Base-by-base conservation (phyloP, 2,797 vertebrate species). In the Gambusia yucatana region DNA sequence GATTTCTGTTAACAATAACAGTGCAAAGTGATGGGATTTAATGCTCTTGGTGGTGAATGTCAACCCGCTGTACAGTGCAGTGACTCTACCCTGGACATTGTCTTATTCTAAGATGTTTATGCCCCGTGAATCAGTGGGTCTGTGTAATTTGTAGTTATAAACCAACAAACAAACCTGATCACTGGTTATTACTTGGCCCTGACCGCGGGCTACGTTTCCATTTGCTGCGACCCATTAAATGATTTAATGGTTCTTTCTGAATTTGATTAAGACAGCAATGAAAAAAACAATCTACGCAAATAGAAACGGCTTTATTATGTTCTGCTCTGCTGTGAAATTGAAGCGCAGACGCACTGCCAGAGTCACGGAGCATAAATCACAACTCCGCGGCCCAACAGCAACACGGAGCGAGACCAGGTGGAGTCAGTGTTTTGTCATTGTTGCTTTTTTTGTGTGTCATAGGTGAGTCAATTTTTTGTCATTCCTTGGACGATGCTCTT, bases 301-400 rank as follows among this genome's bases (percentile, higher is more conserved):
- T 67, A 46, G 14, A 82, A 90, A 83, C 79, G 25, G 79, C 82
- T 85, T 87, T 77, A 86, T 90, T 86, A 76, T 52, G 22, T 77
- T 80, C 81, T 78, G 70, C 47, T 86, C 69, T 87, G 70, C 82
- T 72, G 76, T 90, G 87, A 92, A 91, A 88, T 88, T 84, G 80
- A 85, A 48, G 79, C 71, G 57, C 75, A 81, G 72, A 72, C 55
- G 5, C 59, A 25, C 33, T 39, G 63, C 50, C 14, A 65, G 67
- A 55, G 75, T 69, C 65, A 33, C 73, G 1, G 3, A 25, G 48
- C 36, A 48, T 63, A 76, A 73, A 81, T 77, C 73, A 43, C 67
- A 55, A 39, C 48, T n/a, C 46, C 43, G 5, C 71, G 47, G 52
- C 82, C 76, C 61, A 83, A 87, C 69, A 72, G 28, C 5, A 76